A percentile compares a stretch with the other conserved stretches of the same genome.
Conservation (phyloP, 2,113 vertebrate species). For the Pristiophorus japonicus region DNA sequence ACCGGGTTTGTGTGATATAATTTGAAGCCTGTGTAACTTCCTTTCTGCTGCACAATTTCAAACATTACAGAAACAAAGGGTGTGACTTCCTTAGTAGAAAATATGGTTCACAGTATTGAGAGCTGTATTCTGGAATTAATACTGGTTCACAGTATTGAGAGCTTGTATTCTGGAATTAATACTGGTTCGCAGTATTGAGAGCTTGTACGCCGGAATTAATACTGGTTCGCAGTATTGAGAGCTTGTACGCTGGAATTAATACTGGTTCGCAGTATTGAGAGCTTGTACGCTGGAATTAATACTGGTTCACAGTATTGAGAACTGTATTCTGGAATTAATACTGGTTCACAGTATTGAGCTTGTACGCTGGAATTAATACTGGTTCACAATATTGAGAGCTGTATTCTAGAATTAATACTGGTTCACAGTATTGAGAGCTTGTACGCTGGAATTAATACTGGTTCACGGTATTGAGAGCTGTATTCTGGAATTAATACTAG, state of each 20-base stretch:
- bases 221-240: background rate
- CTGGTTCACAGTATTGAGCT: background rate
- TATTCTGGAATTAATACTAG: background rate
- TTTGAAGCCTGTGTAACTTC: background rate
- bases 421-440: background rate
- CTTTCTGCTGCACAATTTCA: no score
- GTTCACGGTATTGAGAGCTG: background rate
- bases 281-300: background rate
- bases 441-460: background rate
- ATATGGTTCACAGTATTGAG: background rate
- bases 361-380: background rate
- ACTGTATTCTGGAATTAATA: background rate
- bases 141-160: background rate
- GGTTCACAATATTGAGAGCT: background rate
- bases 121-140: background rate
- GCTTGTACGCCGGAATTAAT: background rate
- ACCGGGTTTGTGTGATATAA: background rate
- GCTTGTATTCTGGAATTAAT: background rate
- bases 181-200: background rate
- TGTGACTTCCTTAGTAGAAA: background rate
- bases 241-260: background rate
- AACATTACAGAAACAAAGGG: background rate
- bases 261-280: background rate
- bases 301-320: background rate
- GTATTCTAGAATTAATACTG: background rate